phyloP scores from a whole-genome alignment of 2,888 invertebrate species.

The Calephelis perditalis region DNA sequence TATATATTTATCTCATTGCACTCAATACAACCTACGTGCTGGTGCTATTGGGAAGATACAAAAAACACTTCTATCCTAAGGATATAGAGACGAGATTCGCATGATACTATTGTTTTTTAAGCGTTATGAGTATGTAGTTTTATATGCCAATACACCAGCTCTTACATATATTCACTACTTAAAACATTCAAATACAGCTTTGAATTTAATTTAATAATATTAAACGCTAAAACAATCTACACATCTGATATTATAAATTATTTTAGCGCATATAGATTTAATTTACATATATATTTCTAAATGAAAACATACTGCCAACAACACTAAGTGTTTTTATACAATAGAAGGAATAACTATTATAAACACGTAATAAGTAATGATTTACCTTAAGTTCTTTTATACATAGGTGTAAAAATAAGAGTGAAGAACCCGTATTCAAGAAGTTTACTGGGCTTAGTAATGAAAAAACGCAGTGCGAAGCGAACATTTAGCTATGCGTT shows the following conservation, averaged over 20 bases:
- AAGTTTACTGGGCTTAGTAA: no score
- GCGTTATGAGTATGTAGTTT: conserved; percentile 1
- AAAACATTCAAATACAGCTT: conserved; percentile 8
- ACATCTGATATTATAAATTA: background rate
- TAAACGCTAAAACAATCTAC: background rate
- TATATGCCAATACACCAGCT: conserved; percentile 11
- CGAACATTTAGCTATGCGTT: no score
- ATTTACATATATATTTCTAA: conserved; percentile 5
- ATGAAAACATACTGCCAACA: conserved; percentile 4
- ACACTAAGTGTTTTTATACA: conserved; percentile 11
- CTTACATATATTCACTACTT: conserved; percentile 2
- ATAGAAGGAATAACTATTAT: background rate
- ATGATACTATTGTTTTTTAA: conserved; percentile 1
- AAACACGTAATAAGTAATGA: background rate
- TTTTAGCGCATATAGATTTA: conserved; percentile 4
- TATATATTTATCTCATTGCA: conserved; percentile 33
- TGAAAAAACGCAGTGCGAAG: no score
- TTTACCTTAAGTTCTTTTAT: background rate
- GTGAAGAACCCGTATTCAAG: no score
- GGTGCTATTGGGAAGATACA: conserved; percentile 11
- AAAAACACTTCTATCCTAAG: background rate
- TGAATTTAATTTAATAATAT: background rate
- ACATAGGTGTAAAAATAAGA: conserved; percentile 2
- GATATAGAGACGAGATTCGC: conserved; percentile 4
- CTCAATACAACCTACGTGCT: conserved; percentile 19